These are phyloP conservation scores for Caenorhabditis becei DNA, from an alignment of 2,888 invertebrate species.

Conservation along the genomic window DNA sequence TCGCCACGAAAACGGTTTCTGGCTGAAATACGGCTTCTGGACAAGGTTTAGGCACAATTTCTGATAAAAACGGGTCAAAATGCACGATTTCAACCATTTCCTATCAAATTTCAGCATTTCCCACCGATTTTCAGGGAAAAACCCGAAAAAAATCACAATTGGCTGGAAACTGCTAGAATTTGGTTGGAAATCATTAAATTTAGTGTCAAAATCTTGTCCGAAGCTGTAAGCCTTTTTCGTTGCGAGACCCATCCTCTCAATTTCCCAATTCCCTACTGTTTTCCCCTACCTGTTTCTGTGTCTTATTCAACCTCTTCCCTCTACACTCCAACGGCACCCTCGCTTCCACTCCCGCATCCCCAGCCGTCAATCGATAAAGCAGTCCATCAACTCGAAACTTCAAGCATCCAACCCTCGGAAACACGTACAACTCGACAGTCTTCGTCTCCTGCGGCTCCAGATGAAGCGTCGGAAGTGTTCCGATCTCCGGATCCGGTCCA, in stretches of 20 bases:
- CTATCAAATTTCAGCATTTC: too few relatives aligned
- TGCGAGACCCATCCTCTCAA: too few relatives aligned
- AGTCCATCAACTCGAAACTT: constrained; percentile 48
- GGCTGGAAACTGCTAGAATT: too few relatives aligned
- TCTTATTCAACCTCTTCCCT: constrained; percentile 72
- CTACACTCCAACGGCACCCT: constrained; percentile 55
- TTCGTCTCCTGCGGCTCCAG: constrained; percentile 41
- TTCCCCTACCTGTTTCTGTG: constrained; percentile 62
- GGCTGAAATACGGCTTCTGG: too few relatives aligned
- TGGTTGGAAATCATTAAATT: constrained; percentile 6
- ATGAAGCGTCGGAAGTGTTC: constrained; percentile 26
- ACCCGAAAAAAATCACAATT: too few relatives aligned
- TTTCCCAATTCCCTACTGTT: background rate
- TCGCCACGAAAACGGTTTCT: too few relatives aligned
- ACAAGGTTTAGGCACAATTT: too few relatives aligned
- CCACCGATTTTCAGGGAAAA: too few relatives aligned
- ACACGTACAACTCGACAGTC: constrained; percentile 57
- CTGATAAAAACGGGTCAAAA: too few relatives aligned
- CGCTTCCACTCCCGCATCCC: constrained; percentile 26
- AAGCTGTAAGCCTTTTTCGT: too few relatives aligned
- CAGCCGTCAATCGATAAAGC: constrained; percentile 46
- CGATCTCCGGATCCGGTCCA: constrained; percentile 26
- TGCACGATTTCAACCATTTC: too few relatives aligned
- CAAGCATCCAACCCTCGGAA: constrained; percentile 43
- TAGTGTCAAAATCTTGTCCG: too few relatives aligned